These are phyloP conservation scores for Lathamus discolor DNA, from an alignment of 2,113 vertebrate genomes.

Conservation along the genomic window DNA sequence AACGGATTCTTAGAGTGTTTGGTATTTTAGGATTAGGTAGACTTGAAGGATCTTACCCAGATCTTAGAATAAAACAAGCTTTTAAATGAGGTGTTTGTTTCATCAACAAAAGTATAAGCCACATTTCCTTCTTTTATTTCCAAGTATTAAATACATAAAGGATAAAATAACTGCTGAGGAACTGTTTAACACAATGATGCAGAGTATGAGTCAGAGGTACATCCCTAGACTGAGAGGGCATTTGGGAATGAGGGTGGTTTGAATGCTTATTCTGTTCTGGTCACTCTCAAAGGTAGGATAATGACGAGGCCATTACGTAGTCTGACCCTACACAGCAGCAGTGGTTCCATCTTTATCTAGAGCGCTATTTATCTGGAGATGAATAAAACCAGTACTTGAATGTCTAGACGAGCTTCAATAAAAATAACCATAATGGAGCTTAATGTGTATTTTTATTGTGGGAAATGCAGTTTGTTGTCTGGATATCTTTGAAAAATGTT, in stretches of 20 bases:
- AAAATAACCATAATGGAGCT: constrained; percentile 52
- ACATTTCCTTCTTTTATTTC: not conserved
- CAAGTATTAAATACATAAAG: not conserved
- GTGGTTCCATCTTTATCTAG: constrained; percentile 46
- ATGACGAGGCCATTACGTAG: not conserved
- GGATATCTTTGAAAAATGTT: constrained; percentile 38
- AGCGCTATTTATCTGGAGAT: constrained; percentile 54
- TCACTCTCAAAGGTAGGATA: not conserved
- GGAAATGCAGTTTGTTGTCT: constrained; percentile 37
- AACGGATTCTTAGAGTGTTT: not conserved
- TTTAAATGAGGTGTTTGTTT: not conserved
- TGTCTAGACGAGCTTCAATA: constrained; percentile 54
- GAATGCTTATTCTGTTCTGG: not conserved
- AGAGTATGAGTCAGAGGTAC: not conserved
- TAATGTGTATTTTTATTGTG: constrained; percentile 54
- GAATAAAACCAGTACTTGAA: constrained; percentile 43
- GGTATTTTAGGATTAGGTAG: constrained; percentile 7
- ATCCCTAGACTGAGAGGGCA: not conserved
- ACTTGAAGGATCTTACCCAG: not conserved
- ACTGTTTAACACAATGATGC: not conserved
- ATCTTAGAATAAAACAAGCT: not conserved
- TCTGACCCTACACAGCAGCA: not conserved
- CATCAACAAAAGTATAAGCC: not conserved
- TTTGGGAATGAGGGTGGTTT: not conserved
- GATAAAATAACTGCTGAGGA: not conserved